These are phyloP conservation scores for Drosophila bocki DNA, from an alignment of 1,140 invertebrate genomes.

Conservation along the genomic window DNA sequence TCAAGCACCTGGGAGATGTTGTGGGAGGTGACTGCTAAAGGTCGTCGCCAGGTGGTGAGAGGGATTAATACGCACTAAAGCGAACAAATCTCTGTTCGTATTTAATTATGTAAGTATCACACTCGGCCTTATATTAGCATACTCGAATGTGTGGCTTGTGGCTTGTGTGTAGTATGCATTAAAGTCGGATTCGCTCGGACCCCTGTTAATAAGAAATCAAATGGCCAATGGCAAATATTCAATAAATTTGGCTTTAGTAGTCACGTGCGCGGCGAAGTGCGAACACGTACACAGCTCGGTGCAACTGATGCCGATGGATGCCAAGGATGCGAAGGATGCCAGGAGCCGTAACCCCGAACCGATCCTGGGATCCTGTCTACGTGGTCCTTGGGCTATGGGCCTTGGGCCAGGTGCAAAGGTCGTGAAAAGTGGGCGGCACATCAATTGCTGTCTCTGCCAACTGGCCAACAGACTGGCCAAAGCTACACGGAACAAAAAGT, in stretches of 20 bases:
- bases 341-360: neutral
- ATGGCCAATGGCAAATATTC: slow-evolving; percentile 83
- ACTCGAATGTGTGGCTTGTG: slow-evolving; percentile 4
- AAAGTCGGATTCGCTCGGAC: neutral
- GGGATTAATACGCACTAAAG: slow-evolving; percentile 25
- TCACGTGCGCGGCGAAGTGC: slow-evolving; percentile 76
- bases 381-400: slow-evolving; percentile 32
- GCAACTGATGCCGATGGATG: slow-evolving; percentile 71
- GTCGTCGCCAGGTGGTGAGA: slow-evolving; percentile 6
- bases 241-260: slow-evolving; percentile 77
- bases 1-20: neutral
- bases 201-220: slow-evolving; percentile 80
- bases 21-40: slow-evolving; percentile 5
- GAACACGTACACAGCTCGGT: slow-evolving; percentile 72
- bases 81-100: slow-evolving; percentile 31
- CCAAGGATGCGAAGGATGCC: slow-evolving; percentile 10
- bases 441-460: slow-evolving; percentile 75
- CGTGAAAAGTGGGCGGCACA: slow-evolving; percentile 73
- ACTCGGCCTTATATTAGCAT: slow-evolving; percentile 61
- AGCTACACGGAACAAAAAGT: neutral
- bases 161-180: neutral
- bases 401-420: slow-evolving; percentile 74
- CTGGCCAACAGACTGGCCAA: slow-evolving; percentile 53
- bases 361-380: slow-evolving; percentile 35
- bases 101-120: slow-evolving; percentile 66